phyloP scores from a whole-genome alignment of 2,888 invertebrate species.

The Chrysolina haemoptera region DNA sequence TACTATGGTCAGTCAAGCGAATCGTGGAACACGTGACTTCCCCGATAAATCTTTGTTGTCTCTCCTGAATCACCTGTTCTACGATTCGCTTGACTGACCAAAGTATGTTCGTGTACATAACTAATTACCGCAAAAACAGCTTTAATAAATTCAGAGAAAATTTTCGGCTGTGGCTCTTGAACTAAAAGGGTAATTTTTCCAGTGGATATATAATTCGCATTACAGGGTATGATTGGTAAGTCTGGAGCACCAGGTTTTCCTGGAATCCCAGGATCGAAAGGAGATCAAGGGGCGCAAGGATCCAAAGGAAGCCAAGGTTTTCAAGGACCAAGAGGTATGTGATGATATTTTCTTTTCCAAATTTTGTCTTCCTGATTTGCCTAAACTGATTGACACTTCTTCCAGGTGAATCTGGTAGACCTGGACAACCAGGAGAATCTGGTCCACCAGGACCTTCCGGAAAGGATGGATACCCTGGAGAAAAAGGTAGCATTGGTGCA shows the following conservation, averaged over 20 bases:
- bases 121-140: too few species aligned
- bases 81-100: too few species aligned
- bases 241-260: slow-evolving; percentile 89
- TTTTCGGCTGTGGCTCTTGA: too few species aligned
- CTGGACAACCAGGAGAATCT: slow-evolving; percentile 83
- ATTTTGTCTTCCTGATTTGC: too few species aligned
- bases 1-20: too few species aligned
- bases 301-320: slow-evolving; percentile 87
- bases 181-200: background rate
- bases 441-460: slow-evolving; percentile 84
- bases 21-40: too few species aligned
- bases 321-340: slow-evolving; percentile 80
- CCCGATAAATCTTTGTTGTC: too few species aligned
- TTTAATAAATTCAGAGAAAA: too few species aligned
- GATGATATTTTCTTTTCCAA: background rate
- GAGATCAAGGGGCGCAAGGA: slow-evolving; percentile 82
- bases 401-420: slow-evolving; percentile 79
- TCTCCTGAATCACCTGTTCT: too few species aligned
- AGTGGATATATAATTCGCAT: slow-evolving; percentile 39
- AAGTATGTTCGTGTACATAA: too few species aligned
- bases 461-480: slow-evolving; percentile 85
- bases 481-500: slow-evolving; percentile 84
- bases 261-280: slow-evolving; percentile 86
- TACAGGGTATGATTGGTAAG: slow-evolving; percentile 84
- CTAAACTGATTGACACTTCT: background rate